Conservation (phyloP, 2,888 invertebrate genomes). For the Macroteleia sp. region DNA sequence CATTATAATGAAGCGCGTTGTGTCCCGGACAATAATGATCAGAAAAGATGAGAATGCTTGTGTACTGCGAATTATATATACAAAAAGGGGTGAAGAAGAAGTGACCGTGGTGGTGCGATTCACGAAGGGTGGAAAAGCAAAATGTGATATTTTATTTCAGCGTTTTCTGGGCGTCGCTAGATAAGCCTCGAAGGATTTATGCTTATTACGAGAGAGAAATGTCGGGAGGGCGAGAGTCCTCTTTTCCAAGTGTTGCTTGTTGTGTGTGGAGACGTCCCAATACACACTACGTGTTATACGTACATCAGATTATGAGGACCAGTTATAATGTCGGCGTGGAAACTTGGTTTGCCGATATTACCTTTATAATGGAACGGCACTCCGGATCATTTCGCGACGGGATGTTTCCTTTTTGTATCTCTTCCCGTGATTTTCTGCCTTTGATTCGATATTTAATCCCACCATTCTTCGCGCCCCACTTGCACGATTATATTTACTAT, state of each 20-base stretch:
- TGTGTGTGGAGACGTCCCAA: slow-evolving; percentile 67
- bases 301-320: slow-evolving; percentile 77
- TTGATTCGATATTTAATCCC: slow-evolving; percentile 60
- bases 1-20: slow-evolving; percentile 48
- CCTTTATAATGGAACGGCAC: slow-evolving; percentile 77
- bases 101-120: slow-evolving; percentile 60
- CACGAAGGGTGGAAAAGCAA: slow-evolving; percentile 76
- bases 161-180: slow-evolving; percentile 82
- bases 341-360: slow-evolving; percentile 73
- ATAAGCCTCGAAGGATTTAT: slow-evolving; percentile 84
- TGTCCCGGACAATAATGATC: slow-evolving; percentile 54
- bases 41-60: slow-evolving; percentile 39
- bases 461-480: slow-evolving; percentile 35
- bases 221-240: slow-evolving; percentile 59
- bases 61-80: slow-evolving; percentile 38
- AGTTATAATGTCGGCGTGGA: slow-evolving; percentile 71
- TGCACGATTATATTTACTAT: slow-evolving; percentile 24
- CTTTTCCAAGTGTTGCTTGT: slow-evolving; percentile 73
- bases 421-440: slow-evolving; percentile 64
- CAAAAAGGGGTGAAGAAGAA: slow-evolving; percentile 62
- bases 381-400: slow-evolving; percentile 69
- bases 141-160: slow-evolving; percentile 83
- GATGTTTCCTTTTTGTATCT: slow-evolving; percentile 61
- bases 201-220: slow-evolving; percentile 81
- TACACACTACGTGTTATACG: slow-evolving; percentile 72